These are phyloP conservation scores for Diplodus sargus DNA, from an alignment of 2,797 vertebrate genomes.

Conservation along the genomic window DNA sequence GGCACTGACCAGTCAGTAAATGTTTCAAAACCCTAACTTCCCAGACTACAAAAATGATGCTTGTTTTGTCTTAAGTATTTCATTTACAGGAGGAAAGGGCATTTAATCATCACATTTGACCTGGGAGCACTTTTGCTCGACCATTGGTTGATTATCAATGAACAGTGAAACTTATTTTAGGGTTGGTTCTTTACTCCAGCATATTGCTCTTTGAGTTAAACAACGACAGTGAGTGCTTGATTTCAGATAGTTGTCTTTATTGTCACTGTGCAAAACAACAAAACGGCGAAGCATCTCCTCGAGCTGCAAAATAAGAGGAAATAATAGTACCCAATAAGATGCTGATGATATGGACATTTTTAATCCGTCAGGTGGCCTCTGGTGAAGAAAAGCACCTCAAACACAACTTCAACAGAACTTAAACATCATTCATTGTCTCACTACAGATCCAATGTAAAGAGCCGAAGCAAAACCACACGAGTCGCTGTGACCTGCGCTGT, in stretches of 20 bases:
- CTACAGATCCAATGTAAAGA: constrained; percentile 14
- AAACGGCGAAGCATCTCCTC: no score
- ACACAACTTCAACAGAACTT: constrained; percentile 15
- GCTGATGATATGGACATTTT: no score
- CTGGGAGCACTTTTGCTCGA: no score
- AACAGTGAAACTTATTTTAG: not conserved
- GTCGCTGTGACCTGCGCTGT: not conserved
- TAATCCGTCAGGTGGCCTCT: not conserved
- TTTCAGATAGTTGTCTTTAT: not conserved
- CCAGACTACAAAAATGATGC: not conserved
- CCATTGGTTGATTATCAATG: not conserved
- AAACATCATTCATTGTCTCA: constrained; percentile 16
- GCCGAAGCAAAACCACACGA: not conserved
- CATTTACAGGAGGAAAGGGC: not conserved
- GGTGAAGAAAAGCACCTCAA: not conserved
- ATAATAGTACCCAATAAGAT: no score
- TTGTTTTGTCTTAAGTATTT: not conserved
- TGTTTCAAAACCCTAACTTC: not conserved
- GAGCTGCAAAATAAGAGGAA: no score
- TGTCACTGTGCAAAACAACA: no score
- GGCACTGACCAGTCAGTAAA: not conserved
- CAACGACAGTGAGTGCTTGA: not conserved
- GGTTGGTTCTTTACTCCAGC: not conserved
- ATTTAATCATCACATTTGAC: not conserved
- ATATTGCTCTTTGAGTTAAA: not conserved